Evolutionary conservation across 2,888 invertebrate species (phyloP).

Genomic region (Mechanitis mazaeus): DNA sequence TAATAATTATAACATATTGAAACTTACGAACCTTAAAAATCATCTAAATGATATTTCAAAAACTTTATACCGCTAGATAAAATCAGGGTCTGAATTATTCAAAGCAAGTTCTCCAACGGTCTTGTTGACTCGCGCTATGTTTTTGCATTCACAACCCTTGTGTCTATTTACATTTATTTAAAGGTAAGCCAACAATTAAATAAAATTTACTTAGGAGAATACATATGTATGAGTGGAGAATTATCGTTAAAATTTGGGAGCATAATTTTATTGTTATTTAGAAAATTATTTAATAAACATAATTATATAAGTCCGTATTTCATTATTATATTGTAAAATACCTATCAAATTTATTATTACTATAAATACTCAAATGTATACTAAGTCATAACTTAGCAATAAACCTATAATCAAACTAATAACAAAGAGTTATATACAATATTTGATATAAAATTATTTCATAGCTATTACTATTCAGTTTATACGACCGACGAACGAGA

Average conservation of each 20-base stretch:
- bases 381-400: neutral
- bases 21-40: neutral
- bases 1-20: neutral
- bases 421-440: constrained; percentile 9
- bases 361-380: no score
- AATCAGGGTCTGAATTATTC: constrained; percentile 5
- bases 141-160: constrained; percentile 1
- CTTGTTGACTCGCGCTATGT: constrained; percentile 6
- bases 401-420: constrained; percentile 5
- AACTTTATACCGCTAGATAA: constrained; percentile 4
- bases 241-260: no score
- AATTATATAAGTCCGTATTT: no score
- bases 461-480: constrained; percentile 15
- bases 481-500: constrained; percentile 14
- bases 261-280: no score
- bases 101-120: neutral
- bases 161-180: constrained; percentile 6
- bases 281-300: no score
- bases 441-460: constrained; percentile 8
- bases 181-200: constrained; percentile 6
- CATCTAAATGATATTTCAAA: constrained; percentile 4
- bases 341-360: no score
- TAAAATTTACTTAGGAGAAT: neutral
- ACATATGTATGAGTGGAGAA: no score
- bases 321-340: no score